Evolutionary conservation across 2,113 vertebrate species (phyloP), one percentile per base, ranked within the genome.

Genomic region (Sturnus vulgaris): DNA sequence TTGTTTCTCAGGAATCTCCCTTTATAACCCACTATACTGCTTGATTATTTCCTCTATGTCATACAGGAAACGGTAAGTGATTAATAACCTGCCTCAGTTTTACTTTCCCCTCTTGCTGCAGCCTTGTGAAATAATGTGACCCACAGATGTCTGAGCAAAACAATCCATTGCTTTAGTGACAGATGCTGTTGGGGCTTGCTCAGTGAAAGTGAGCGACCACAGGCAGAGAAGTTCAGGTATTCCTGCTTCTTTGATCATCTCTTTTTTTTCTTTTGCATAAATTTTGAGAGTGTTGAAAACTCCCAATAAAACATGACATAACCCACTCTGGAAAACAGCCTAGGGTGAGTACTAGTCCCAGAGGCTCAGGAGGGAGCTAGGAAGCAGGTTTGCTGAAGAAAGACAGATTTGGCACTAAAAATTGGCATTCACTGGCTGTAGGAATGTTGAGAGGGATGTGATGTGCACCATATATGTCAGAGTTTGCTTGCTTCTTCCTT

Each of bases 11-110:
- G 93, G 93, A 86, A 88, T 92, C 93, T 95, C 97, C 88, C 96
- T 96, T 83, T 89, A 96, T 95, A 95, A 89, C 95, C 78, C 77
- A 50, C 87, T 94, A 60, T 95, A 82, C 91, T 86, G 64, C 63
- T 88, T 96, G 95, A 95, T 96, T 97, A 96, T 96, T 97, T 96
- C 96, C 79, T 95, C 82, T 92, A 0, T 88, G 84, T 97, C 92
- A 39, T 91, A 85, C 96, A 96, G 97, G 93, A 98, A 98, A 96
- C 80, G 7, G 95, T 96, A 96, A 96, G 89, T 98, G 97, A 98
- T 98, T 98, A 98, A 98, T 98, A 97, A 97, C 90, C 96, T 93
- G 53, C 93, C 95, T 97, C 92, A 93, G 80, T 97, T 97, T 96
- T 96, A 91, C 95, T 97, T 97, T 98, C 93, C 88, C 90, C 92